A percentile compares a stretch with the other conserved stretches of the same genome.
Conservation (phyloP, 2,113 vertebrate genomes). For the Dipodomys ordii region DNA sequence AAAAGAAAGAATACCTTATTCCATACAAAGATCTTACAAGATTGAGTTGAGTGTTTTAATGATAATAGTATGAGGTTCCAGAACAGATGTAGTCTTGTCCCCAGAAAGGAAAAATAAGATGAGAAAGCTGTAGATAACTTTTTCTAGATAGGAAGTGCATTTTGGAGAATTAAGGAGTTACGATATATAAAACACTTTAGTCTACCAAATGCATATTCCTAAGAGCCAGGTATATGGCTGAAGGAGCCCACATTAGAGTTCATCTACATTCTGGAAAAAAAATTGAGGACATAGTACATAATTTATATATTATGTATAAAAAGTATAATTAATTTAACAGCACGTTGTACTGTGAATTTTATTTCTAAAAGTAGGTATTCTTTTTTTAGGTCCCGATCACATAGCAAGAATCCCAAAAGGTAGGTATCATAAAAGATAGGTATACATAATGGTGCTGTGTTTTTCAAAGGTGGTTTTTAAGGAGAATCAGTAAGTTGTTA, state of each 20-base stretch:
- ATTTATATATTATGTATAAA: constrained; percentile 51
- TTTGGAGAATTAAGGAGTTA: constrained; percentile 23
- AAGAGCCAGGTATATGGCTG: background rate
- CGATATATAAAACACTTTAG: background rate
- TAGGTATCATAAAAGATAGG: constrained; percentile 68
- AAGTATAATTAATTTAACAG: background rate
- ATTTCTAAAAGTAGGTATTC: constrained; percentile 65
- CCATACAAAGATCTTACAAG: background rate
- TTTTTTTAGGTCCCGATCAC: constrained; percentile 88
- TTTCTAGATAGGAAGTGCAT: background rate
- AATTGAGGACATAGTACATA: background rate
- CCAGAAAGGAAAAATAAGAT: background rate
- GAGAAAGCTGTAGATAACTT: background rate
- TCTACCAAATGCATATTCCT: background rate
- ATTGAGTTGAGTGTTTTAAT: background rate
- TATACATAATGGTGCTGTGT: constrained; percentile 41
- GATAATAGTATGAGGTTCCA: background rate
- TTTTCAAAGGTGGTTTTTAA: constrained; percentile 49
- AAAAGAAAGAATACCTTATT: too few species aligned
- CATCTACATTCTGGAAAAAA: background rate
- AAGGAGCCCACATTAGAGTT: background rate
- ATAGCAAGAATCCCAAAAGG: constrained; percentile 91
- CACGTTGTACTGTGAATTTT: constrained; percentile 35
- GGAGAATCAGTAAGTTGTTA: background rate
- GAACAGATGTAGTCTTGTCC: background rate